Conservation (phyloP, 2,797 vertebrate species). For the Argya squamiceps region DNA sequence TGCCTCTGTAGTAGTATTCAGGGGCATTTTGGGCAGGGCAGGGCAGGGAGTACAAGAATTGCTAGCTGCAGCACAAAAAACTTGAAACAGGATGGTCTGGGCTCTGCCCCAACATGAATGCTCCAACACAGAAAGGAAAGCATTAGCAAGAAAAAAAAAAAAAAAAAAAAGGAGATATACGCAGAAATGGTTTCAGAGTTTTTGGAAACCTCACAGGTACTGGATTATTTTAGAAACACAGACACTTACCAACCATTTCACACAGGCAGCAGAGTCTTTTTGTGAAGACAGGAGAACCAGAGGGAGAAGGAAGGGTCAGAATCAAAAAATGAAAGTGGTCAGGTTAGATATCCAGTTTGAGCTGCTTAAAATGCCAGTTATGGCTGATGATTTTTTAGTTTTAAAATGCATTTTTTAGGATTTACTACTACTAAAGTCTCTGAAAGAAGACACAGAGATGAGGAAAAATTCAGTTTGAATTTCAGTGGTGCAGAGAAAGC, state of each 20-base stretch:
- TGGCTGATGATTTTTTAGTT: neutral
- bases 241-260: neutral
- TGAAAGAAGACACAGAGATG: neutral
- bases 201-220: neutral
- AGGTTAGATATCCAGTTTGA: neutral
- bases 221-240: neutral
- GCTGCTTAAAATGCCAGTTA: neutral
- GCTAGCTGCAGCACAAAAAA: neutral
- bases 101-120: neutral
- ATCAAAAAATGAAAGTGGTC: neutral
- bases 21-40: neutral
- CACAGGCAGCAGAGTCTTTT: neutral
- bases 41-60: neutral
- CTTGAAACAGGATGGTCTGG: no score
- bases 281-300: neutral
- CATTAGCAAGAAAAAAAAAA: neutral
- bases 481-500: neutral
- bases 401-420: neutral
- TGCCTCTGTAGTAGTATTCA: neutral
- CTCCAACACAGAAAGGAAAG: neutral
- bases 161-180: accelerated
- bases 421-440: neutral
- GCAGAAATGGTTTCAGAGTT: neutral
- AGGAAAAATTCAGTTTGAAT: neutral
- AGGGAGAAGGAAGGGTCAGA: neutral